A percentile compares a stretch with the other conserved stretches of the same genome.
phyloP scores from a whole-genome alignment of 2,888 invertebrate genomes.

The Tethea ocularis region DNA sequence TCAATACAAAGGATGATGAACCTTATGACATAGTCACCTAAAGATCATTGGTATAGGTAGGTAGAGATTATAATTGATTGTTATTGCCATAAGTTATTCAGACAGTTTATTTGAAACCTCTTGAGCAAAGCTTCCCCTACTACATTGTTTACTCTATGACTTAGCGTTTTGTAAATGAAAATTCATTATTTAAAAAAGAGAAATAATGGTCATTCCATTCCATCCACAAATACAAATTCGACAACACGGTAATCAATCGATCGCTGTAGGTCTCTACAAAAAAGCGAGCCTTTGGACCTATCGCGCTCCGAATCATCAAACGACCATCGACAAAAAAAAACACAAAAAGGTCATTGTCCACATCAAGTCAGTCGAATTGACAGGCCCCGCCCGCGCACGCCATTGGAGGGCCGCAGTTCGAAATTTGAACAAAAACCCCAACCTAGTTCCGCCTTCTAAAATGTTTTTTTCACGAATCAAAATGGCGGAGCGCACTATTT shows the following conservation, averaged over 20 bases:
- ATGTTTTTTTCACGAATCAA: conserved; percentile 78
- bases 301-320: conserved; percentile 25
- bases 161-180: too few species aligned
- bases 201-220: too few species aligned
- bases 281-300: conserved; percentile 7
- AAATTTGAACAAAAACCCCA: conserved; percentile 81
- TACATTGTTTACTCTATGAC: too few species aligned
- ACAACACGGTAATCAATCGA: not conserved
- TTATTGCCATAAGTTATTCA: too few species aligned
- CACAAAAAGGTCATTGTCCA: conserved; percentile 74
- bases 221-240: too few species aligned
- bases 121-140: too few species aligned
- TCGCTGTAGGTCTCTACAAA: conserved; percentile 1
- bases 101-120: too few species aligned
- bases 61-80: too few species aligned
- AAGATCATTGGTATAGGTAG: too few species aligned
- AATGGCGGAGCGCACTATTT: conserved; percentile 78
- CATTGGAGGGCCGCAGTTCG: conserved; percentile 77
- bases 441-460: conserved; percentile 83
- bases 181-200: too few species aligned
- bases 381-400: conserved; percentile 80
- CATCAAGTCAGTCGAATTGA: conserved; percentile 77
- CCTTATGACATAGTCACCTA: too few species aligned
- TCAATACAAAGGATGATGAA: too few species aligned
- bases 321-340: conserved; percentile 40